These are phyloP conservation scores for Megaceryle maxima DNA, from an alignment of 2,113 vertebrate genomes.

Conservation along the genomic window DNA sequence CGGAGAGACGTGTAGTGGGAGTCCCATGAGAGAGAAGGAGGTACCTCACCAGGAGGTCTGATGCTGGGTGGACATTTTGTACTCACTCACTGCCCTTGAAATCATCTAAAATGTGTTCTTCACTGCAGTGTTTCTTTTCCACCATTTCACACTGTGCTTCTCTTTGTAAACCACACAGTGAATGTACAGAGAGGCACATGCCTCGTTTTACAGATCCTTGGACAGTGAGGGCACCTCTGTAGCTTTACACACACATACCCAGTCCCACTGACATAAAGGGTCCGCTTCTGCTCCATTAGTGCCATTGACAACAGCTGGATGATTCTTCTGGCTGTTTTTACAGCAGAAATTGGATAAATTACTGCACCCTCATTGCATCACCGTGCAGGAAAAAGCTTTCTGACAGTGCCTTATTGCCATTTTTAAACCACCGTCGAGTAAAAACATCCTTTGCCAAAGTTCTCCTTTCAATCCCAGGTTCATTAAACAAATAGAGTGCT, in stretches of 20 bases:
- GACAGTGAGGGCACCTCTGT: neutral
- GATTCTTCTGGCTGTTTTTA: neutral
- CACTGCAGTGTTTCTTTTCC: neutral
- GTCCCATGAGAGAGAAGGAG: neutral
- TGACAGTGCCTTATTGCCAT: neutral
- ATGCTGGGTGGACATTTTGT: neutral
- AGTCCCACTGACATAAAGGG: neutral
- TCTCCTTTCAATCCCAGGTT: neutral
- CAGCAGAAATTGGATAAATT: neutral
- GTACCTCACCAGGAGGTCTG: neutral
- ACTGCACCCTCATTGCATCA: neutral
- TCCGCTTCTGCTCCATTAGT: neutral
- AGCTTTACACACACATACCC: neutral
- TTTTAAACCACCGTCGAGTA: neutral
- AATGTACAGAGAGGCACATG: neutral
- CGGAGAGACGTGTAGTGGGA: neutral
- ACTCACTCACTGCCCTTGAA: neutral
- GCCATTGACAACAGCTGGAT: neutral
- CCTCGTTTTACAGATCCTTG: rapidly evolving
- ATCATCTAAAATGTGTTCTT: neutral
- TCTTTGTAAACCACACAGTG: neutral
- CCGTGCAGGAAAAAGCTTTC: neutral
- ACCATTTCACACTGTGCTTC: neutral
- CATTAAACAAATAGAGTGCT: neutral
- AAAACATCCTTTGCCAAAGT: neutral